These are phyloP conservation scores for Anthoscopus minutus DNA, from an alignment of 2,113 vertebrate species.

Conservation along the genomic window DNA sequence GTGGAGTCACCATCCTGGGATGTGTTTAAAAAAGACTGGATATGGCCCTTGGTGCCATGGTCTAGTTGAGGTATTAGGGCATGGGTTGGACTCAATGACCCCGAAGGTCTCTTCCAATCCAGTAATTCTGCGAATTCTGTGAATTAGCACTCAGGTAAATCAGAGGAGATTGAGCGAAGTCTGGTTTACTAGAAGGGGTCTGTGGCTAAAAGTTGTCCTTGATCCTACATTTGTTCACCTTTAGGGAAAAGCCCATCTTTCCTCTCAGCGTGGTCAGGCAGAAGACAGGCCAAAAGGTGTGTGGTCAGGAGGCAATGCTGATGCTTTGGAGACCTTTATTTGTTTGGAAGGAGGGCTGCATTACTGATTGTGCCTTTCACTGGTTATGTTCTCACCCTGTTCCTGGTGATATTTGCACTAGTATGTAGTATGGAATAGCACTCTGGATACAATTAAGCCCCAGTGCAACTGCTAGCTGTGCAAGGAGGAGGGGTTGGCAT, in stretches of 20 bases:
- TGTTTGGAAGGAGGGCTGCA: not conserved
- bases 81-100: no score
- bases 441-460: not conserved
- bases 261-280: not conserved
- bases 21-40: no score
- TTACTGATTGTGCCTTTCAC: not conserved
- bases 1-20: no score
- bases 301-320: not conserved
- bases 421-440: not conserved
- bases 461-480: not conserved
- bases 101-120: no score
- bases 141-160: not conserved
- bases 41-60: no score
- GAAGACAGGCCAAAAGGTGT: not conserved
- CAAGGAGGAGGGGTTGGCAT: not conserved
- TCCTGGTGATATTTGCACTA: not conserved
- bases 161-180: not conserved
- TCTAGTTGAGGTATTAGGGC: no score
- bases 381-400: not conserved
- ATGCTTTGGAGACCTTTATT: not conserved
- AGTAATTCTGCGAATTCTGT: no score
- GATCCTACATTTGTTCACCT: not conserved
- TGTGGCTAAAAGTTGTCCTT: not conserved
- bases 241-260: not conserved
- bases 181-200: not conserved